Percentiles rank a stretch among this genome's conserved stretches.
phyloP scores from a whole-genome alignment of 2,113 vertebrate genomes.

The Falco punctatus region DNA sequence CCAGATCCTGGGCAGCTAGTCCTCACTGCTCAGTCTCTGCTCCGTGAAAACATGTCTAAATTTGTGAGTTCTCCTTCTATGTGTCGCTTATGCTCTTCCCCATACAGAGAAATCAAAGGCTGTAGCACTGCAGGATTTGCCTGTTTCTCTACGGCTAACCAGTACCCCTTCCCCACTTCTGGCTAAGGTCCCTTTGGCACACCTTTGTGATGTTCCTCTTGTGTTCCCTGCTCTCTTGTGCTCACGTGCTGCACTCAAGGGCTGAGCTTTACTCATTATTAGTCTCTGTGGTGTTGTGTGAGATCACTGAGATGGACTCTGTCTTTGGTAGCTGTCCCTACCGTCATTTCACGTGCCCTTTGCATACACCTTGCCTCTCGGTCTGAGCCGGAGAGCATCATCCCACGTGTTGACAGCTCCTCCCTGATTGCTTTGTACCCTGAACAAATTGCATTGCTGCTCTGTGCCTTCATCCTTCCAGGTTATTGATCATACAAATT shows the following conservation, averaged over 20 bases:
- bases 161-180: background rate
- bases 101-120: background rate
- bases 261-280: background rate
- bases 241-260: background rate
- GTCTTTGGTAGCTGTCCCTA: background rate
- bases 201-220: background rate
- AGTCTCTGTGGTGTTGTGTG: background rate
- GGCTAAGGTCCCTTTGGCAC: background rate
- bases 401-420: background rate
- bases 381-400: rapidly evolving
- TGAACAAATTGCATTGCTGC: constrained; percentile 14
- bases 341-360: background rate
- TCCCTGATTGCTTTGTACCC: background rate
- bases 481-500: constrained; percentile 64
- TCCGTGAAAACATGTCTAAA: background rate
- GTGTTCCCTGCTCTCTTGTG: background rate
- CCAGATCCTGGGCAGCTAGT: background rate
- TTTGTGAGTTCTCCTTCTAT: background rate
- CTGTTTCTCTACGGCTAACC: background rate
- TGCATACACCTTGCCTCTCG: background rate
- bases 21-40: background rate
- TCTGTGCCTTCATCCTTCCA: constrained; percentile 11
- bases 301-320: background rate
- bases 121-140: background rate
- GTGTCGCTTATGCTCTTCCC: background rate